Conservation (phyloP, 2,888 invertebrate species). For the Acanthoscelides obtectus region DNA sequence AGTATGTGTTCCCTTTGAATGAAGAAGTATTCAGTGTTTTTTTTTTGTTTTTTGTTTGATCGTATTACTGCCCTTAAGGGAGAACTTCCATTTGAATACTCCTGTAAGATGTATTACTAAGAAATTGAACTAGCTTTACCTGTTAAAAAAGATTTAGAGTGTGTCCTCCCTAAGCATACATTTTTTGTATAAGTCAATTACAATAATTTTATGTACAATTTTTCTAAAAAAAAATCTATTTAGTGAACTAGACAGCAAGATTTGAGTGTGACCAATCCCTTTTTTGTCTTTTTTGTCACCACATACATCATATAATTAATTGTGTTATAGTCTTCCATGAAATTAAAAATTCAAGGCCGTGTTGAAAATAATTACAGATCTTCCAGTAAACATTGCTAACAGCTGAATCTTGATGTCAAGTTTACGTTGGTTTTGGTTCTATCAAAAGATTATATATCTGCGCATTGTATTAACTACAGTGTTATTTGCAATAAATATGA, state of each 20-base stretch:
- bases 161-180: neutral
- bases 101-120: neutral
- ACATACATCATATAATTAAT: neutral
- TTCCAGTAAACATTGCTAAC: neutral
- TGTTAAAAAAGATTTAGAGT: neutral
- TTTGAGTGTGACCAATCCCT: neutral
- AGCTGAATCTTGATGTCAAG: neutral
- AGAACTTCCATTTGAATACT: neutral
- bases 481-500: neutral
- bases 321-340: neutral
- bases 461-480: neutral
- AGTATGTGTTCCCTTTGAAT: neutral
- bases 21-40: neutral
- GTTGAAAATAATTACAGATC: too few relatives aligned
- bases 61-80: neutral
- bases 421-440: neutral
- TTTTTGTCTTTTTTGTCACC: too few relatives aligned
- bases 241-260: neutral
- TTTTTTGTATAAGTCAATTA: neutral
- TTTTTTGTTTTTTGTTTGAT: slow-evolving; percentile 1
- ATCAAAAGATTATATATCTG: neutral
- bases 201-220: neutral
- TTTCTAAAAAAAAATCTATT: neutral
- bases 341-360: neutral
- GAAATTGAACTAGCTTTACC: neutral